Evolutionary conservation across 2,797 vertebrate genomes (phyloP), one percentile per base, ranked within the genome.

Genomic region (Takifugu rubripes): DNA sequence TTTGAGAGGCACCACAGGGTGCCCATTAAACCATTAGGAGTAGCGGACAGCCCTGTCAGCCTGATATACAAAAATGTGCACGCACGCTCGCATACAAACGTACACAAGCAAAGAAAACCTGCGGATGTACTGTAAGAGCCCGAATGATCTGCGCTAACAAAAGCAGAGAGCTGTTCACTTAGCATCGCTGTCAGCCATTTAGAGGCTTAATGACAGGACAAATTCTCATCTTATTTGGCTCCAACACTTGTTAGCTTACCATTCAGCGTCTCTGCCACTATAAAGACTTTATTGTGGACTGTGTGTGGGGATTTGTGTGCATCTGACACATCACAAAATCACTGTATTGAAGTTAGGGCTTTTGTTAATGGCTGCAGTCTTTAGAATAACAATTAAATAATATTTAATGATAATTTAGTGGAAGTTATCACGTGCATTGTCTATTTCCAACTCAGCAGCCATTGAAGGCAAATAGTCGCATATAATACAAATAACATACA

Each of bases 1-100:
- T 70, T 81, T 67, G 74, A 85, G 80, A 84, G 79, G 81, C 84
- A 73, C 87, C 78, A 71, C 85, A 61, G 86, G 87, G 86, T 78
- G 84, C 79, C 84, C 81, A 89, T 89, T 90, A 88, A 86, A 83
- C 83, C 78, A 85, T 90, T 85, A 87, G 73, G 68, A 79, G 70
- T 77, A 71, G 68, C 83, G 79, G 72, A 80, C 66, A 84, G 65
- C 66, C 77, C 77, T 83, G 83, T 79, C 82, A 84, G 78, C 59
- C 73, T 61, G 65, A 79, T 78, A 74, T 68, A 87, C 81, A 81
- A 81, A 81, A 53, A 77, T 44, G 3, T 50, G n/a, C 54, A 25
- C 55, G 45, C 54, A 75, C 69, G 52, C 68, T 50, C 47, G 59
- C 56, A 69, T 54, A 79, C 54, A 72, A 69, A 70, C 49, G 57